Evolutionary conservation across 1,140 invertebrate species (phyloP), one percentile per base, ranked within the genome.

Genomic region (Andrena cerasifolii): DNA sequence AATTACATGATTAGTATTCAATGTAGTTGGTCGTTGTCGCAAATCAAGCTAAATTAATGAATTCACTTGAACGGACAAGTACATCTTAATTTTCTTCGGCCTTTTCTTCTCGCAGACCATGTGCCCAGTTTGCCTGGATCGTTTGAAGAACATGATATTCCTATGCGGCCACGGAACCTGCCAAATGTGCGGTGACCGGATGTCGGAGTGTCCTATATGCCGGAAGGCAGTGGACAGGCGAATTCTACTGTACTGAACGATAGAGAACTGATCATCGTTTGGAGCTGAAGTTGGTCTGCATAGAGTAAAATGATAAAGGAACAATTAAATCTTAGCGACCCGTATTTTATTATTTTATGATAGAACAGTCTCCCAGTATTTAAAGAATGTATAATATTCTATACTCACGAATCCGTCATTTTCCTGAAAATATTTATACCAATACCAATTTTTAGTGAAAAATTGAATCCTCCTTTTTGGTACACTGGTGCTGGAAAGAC

Each of bases 61-160:
- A 21, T 43, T 16, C 21, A 5, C 12, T 58, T 67, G 5, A 54
- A 67, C n/a, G 6, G 21, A 10, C n/a, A 40, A 24, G 4, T 54
- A n/a, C 31, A 36, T n/a, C n/a, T 24, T 33, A n/a, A 40, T 43
- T 43, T 33, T n/a, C 6, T 47, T 36, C 33, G 53, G 65, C 45
- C 0, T 78, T 61, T 67, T 79, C 36, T 67, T 84, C 75, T 94
- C 94, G 3, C 94, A 99, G 97, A 99, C 98, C 1, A 98, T 98
- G 96, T 99, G 98, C 89, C 98, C 98, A 4, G 98, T 99, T 58
- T 99, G 98, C 92, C 94, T 99, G 94, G 98, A 99, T 93, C 95
- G 98, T 28, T 94, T 99, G 86, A 99, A 99, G 93, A 99, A 99
- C 92, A 99, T 99, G 98, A 98, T 99, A 83, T 99, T 99, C 93